Percentiles rank a stretch among this genome's conserved stretches.
phyloP scores from a whole-genome alignment of 2,113 vertebrate genomes.

The Sprattus sprattus region DNA sequence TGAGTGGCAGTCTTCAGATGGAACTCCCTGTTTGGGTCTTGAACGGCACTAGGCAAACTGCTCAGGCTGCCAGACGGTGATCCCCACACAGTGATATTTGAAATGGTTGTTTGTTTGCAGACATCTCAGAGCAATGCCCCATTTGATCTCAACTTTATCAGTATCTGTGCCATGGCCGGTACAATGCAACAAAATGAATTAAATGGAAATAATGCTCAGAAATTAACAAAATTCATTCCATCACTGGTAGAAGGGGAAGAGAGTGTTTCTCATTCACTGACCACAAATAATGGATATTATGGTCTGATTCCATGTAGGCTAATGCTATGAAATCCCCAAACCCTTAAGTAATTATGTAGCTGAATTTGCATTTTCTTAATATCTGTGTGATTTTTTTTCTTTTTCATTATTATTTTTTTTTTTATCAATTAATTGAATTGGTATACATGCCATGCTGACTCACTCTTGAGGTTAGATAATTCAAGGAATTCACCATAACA shows the following conservation, averaged over 20 bases:
- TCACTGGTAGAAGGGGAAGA: neutral
- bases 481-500: neutral
- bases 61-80: neutral
- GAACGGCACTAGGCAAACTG: neutral
- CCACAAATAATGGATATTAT: constrained; percentile 7
- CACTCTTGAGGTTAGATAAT: neutral
- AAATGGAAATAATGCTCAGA: neutral
- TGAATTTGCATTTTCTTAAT: neutral
- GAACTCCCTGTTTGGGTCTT: neutral
- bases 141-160: neutral
- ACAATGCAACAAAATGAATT: neutral
- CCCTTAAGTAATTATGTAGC: neutral
- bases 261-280: neutral
- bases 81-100: neutral
- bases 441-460: neutral
- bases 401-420: neutral
- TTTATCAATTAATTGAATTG: neutral
- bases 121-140: too few relatives aligned
- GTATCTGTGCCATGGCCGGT: neutral
- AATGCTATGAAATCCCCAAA: constrained; percentile 11
- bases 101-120: constrained; percentile 10
- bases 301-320: neutral
- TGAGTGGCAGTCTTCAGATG: neutral
- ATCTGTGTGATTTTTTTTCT: neutral
- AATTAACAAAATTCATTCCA: neutral